Base-by-base conservation (phyloP, 2,797 vertebrate genomes). In the Amniataba percoides region DNA sequence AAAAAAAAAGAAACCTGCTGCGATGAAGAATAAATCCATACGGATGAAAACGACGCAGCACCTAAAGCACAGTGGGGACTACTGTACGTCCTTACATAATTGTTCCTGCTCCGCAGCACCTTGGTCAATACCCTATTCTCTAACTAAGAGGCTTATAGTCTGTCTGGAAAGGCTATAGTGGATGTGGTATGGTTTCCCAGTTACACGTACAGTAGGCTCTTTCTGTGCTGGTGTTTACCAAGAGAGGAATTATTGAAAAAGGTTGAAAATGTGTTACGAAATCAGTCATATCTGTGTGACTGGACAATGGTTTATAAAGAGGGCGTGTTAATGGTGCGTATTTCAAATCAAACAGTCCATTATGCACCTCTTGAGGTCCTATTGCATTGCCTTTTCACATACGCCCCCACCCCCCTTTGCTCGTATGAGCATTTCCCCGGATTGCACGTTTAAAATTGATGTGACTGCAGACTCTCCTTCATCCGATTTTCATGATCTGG, bases 91-190 rank as follows among this genome's bases (percentile, higher is more conserved):
- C 75, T 88, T 83, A 78, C 48, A 86, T 84, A 80, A 78, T 79
- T 75, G 75, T 72, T 72, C 58, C 23, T 55, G 72, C 67, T 83
- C 56, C 68, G 73, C 46, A 84, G 75, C 55, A 74, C 80, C 69
- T 73, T 84, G 63, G 71, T 87, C 83, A 81, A 82, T 75, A 77
- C 36, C 52, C 49, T 83, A 25, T 65, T 82, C 83, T 87, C 45
- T 80, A 61, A 78, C 34, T 77, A 92, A 92, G 86, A 92, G 85
- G 88, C 82, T 91, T 90, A 89, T n/a, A 60, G 40, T 71, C 74
- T 77, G 77, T 57, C 66, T 84, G 74, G 56, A 64, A 77, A 81
- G 43, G 25, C 76, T 65, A 27, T 36, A 34, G 59, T 55, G 51
- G 80, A 67, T 63, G 81, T 52, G 18, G 62, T 76, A 77, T 78